A percentile compares a stretch with the other conserved stretches of the same genome.
These are phyloP conservation scores for Apotomis betuletana DNA, from an alignment of 2,888 invertebrate species.

Conservation along the genomic window DNA sequence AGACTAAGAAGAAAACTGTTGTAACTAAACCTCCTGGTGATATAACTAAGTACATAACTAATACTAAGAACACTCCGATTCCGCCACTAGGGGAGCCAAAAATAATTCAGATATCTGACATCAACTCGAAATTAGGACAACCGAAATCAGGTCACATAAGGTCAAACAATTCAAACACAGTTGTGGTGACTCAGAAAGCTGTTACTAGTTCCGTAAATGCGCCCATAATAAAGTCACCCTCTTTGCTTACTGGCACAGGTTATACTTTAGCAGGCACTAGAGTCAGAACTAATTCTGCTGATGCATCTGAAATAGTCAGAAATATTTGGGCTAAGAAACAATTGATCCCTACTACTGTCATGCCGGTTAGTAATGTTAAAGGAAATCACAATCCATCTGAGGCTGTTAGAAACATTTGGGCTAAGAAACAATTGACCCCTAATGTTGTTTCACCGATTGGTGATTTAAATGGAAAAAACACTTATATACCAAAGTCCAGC, in stretches of 20 bases:
- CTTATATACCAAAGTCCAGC: conserved; percentile 26
- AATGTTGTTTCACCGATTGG: conserved; percentile 57
- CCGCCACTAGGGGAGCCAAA: conserved; percentile 21
- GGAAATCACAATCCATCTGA: conserved; percentile 54
- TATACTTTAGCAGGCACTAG: conserved; percentile 47
- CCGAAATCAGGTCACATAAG: conserved; percentile 49
- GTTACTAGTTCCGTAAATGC: conserved; percentile 49
- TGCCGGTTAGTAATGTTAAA: conserved; percentile 56
- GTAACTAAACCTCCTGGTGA: conserved; percentile 56
- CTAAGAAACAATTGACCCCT: conserved; percentile 50
- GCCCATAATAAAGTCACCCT: conserved; percentile 39
- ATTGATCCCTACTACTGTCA: conserved; percentile 47
- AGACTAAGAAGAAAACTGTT: conserved; percentile 42
- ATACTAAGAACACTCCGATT: conserved; percentile 54
- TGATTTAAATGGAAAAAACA: conserved; percentile 54
- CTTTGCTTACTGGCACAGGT: conserved; percentile 54
- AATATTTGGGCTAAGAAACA: conserved; percentile 57
- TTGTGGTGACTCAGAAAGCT: conserved; percentile 54
- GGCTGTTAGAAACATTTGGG: conserved; percentile 58
- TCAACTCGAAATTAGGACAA: conserved; percentile 26
- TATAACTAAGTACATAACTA: conserved; percentile 65
- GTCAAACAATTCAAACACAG: conserved; percentile 50
- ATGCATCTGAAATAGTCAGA: conserved; percentile 53
- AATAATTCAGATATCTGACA: conserved; percentile 28
- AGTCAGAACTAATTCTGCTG: conserved; percentile 43